Evolutionary conservation across 1,140 invertebrate species (phyloP), one percentile per base, ranked within the genome.

Genomic region (Drosophila bocqueti): DNA sequence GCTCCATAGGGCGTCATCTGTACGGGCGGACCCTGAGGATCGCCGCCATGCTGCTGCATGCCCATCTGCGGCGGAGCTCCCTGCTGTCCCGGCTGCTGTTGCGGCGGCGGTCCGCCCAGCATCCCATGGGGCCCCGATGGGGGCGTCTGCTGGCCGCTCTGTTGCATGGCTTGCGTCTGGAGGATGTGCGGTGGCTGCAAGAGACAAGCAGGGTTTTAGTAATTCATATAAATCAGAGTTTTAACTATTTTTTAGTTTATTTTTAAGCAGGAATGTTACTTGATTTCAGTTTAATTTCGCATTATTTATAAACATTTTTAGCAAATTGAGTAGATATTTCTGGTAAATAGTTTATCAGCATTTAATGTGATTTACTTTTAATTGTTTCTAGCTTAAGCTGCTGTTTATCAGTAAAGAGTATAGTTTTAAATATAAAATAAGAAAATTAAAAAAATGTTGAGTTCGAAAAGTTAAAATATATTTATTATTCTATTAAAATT

Each of bases 151-250:
- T 94, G 92, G n/a, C 74, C 74, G 24, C 85, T 72, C 45, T 90
- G 89, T n/a, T 87, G 91, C 87, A 90, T 90, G 3, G 81, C 81
- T 52, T 93, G 94, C 8, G 87, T 72, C 58, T 92, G 91, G 45
- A 92, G 60, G 65, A 93, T 91, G 86, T 95, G 94, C 40, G 94
- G 95, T 66, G 94, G 94, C 93, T 94, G 75, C 13, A 31, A 46
- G 21, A 38, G 21, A 38, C 5, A 13, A 11, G 18, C 4, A 55
- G 21, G 8, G 38, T 31, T 59, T 59, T 15, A 54, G 18, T 36
- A 15, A 36, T 8, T 34, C 0, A 13, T 15, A 18, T 50, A 11
- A 7, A 31, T 15, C 0, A 1, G 18, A 45, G 16, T n/a, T 26
- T 3, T 11, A 18, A 5, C n/a, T 18, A 18, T 21, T 18, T 21